A percentile compares a stretch with the other conserved stretches of the same genome.
Evolutionary conservation across 1,140 invertebrate genomes (phyloP).

Genomic region (Arion vulgaris): DNA sequence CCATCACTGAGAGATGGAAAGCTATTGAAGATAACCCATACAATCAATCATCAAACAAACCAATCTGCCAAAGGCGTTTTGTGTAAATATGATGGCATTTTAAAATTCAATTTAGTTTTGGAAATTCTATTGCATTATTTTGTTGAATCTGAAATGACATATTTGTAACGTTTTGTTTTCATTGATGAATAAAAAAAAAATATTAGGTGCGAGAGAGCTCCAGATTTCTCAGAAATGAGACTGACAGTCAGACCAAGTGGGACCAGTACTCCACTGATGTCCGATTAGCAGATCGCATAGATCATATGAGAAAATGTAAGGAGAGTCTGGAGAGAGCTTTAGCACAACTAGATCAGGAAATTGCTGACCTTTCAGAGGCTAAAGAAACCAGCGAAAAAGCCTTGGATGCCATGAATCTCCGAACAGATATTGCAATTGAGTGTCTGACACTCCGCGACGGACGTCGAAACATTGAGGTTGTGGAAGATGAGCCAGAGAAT

Average conservation of each 20-base stretch:
- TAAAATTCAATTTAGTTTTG: too few relatives aligned
- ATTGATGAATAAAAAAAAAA: too few relatives aligned
- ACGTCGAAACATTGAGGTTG: conserved; percentile 83
- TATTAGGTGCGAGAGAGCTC: conserved; percentile 81
- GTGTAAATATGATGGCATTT: too few relatives aligned
- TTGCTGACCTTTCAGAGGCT: conserved; percentile 80
- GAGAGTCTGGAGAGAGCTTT: conserved; percentile 80
- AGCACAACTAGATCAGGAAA: conserved; percentile 81
- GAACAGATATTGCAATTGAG: conserved; percentile 83
- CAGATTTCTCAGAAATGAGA: conserved; percentile 83
- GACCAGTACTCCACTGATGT: conserved; percentile 86
- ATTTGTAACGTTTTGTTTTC: too few relatives aligned
- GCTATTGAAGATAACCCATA: too few relatives aligned
- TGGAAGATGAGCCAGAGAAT: conserved; percentile 86
- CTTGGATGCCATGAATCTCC: conserved; percentile 82
- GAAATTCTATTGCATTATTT: too few relatives aligned
- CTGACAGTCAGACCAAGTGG: conserved; percentile 85
- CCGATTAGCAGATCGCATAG: conserved; percentile 79
- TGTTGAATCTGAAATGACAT: too few relatives aligned
- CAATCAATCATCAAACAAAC: too few relatives aligned
- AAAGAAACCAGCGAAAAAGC: conserved; percentile 84
- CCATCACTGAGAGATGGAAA: too few relatives aligned
- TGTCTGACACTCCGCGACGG: conserved; percentile 86
- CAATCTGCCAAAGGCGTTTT: too few relatives aligned
- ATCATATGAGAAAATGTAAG: conserved; percentile 77